Evolutionary conservation across 2,113 vertebrate genomes (phyloP).

Genomic region (Talpa occidentalis): DNA sequence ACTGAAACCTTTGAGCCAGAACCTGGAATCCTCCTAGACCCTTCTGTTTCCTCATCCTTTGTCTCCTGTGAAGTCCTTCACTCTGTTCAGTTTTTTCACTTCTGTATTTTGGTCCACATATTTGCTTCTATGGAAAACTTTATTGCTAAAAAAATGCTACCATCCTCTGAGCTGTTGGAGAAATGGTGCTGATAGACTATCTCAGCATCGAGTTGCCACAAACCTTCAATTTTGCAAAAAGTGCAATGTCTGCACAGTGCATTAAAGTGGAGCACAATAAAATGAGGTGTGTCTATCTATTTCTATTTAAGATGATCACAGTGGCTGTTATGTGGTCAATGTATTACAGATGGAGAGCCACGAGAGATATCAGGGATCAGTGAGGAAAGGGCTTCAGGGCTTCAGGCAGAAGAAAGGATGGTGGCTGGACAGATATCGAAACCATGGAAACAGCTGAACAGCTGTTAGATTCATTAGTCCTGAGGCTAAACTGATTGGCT

Average conservation of each 20-base stretch:
- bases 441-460: fast-evolving
- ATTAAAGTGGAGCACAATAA: background rate
- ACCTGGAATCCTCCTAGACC: background rate
- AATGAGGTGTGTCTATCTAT: background rate
- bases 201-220: too few species aligned
- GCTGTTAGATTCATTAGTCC: background rate
- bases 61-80: background rate
- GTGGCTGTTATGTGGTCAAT: background rate
- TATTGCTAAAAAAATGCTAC: background rate
- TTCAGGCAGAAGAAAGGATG: background rate
- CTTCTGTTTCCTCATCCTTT: background rate
- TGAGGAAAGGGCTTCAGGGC: too few species aligned
- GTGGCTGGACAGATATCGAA: background rate
- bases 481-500: background rate
- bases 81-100: background rate
- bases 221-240: background rate
- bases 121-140: background rate
- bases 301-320: background rate
- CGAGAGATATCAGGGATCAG: background rate
- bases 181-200: too few species aligned
- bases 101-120: background rate
- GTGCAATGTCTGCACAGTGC: background rate
- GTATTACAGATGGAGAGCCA: background rate
- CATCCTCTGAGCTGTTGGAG: too few species aligned
- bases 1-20: background rate